These are phyloP conservation scores for Drosophila persimilis DNA, from an alignment of 1,140 invertebrate genomes.

Conservation along the genomic window DNA sequence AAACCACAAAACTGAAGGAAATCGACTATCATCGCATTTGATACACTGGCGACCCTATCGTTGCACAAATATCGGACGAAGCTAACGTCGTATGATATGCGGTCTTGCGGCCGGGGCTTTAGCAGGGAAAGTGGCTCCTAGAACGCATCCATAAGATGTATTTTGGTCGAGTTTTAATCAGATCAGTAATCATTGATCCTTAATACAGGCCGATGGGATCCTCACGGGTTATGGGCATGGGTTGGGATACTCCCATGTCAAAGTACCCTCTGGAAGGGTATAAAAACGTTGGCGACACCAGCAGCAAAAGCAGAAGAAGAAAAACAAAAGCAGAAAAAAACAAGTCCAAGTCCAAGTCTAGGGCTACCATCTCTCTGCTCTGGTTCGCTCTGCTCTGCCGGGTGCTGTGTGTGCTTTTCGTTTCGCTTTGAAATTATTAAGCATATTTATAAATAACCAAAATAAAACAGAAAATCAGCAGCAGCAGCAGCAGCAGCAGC, in stretches of 20 bases:
- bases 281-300: constrained; percentile 53
- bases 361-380: constrained; percentile 31
- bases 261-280: no score
- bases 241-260: no score
- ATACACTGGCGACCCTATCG: no score
- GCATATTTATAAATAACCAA: constrained; percentile 52
- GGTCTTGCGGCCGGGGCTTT: no score
- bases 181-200: no score
- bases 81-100: no score
- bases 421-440: constrained; percentile 55
- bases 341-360: constrained; percentile 75
- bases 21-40: not conserved
- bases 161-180: no score
- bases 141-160: no score
- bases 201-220: no score
- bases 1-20: constrained; percentile 23
- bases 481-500: not conserved
- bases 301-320: constrained; percentile 13
- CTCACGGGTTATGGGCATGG: no score
- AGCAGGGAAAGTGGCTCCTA: no score
- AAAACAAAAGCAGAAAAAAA: constrained; percentile 2
- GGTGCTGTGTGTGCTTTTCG: constrained; percentile 41
- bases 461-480: constrained; percentile 26
- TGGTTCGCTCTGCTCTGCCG: not conserved
- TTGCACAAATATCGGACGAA: no score